Conservation (phyloP, 2,797 vertebrate species). For the Chaetophractus vellerosus region DNA sequence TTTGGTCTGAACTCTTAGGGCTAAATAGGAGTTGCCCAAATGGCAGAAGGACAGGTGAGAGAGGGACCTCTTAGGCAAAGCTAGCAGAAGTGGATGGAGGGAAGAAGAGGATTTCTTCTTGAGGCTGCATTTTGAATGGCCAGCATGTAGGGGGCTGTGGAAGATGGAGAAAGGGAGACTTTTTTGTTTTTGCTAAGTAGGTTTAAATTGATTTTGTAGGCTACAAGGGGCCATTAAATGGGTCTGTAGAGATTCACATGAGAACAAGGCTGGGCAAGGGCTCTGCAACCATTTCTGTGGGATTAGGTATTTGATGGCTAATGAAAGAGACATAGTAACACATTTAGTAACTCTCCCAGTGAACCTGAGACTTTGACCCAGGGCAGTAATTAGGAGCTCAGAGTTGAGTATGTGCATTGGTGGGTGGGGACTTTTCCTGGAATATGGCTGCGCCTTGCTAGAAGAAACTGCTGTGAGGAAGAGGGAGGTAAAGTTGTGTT, state of each 20-base stretch:
- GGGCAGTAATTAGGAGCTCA: neutral
- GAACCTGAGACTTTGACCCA: constrained; percentile 81
- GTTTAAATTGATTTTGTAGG: constrained; percentile 25
- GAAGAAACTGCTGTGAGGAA: constrained; percentile 56
- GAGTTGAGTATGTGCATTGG: neutral
- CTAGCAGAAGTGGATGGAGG: neutral
- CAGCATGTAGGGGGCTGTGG: neutral
- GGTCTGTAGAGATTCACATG: neutral
- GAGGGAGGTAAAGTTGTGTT: neutral
- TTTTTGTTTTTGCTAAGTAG: neutral
- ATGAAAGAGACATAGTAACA: constrained; percentile 26
- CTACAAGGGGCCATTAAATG: neutral
- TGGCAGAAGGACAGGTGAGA: neutral
- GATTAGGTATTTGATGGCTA: neutral
- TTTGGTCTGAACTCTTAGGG: neutral
- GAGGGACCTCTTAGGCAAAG: neutral
- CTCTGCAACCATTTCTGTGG: constrained; percentile 3
- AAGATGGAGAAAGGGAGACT: neutral
- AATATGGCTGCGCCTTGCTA: neutral
- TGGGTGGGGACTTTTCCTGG: constrained; percentile 72
- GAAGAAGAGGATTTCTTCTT: neutral
- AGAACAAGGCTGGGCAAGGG: neutral
- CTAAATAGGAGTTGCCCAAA: neutral
- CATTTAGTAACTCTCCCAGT: constrained; percentile 19
- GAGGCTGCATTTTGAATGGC: neutral